Evolutionary conservation across 2,888 invertebrate genomes (phyloP).

Genomic region (Amblyjoppa fuscipennis): DNA sequence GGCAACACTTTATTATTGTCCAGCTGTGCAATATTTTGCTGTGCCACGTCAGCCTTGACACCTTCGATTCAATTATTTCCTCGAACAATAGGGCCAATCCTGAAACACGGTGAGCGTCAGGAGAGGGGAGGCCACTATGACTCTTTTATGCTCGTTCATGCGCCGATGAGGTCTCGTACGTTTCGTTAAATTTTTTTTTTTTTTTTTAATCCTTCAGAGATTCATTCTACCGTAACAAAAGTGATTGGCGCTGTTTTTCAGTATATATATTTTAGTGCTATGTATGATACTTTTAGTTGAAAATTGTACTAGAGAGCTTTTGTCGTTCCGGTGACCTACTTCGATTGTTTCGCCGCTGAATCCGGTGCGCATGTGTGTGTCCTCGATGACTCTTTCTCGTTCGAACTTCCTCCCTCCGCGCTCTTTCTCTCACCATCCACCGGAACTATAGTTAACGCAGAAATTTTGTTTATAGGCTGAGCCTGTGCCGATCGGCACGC

Average conservation of each 20-base stretch:
- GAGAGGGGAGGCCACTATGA: not conserved
- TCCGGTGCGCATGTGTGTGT: slow-evolving; percentile 17
- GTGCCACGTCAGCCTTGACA: slow-evolving; percentile 11
- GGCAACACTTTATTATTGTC: slow-evolving; percentile 15
- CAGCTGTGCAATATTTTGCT: slow-evolving; percentile 4
- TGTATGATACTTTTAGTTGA: slow-evolving; percentile 29
- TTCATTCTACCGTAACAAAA: slow-evolving; percentile 62
- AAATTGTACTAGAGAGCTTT: slow-evolving; percentile 31
- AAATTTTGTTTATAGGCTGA: slow-evolving; percentile 37
- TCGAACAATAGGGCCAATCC: slow-evolving; percentile 54
- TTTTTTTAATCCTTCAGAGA: slow-evolving; percentile 59
- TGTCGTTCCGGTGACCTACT: slow-evolving; percentile 43
- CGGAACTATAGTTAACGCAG: not conserved
- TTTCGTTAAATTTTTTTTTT: slow-evolving; percentile 53
- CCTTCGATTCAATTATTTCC: slow-evolving; percentile 63
- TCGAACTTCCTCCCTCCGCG: slow-evolving; percentile 21
- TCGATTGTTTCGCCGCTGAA: slow-evolving; percentile 40
- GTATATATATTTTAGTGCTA: not conserved
- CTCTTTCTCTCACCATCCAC: not conserved
- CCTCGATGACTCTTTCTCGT: slow-evolving; percentile 24
- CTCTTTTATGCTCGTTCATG: slow-evolving; percentile 47
- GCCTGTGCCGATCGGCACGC: slow-evolving; percentile 19
- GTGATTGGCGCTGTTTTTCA: slow-evolving; percentile 46
- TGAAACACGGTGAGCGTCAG: not conserved
- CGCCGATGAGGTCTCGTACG: slow-evolving; percentile 33